A percentile compares a stretch with the other conserved stretches of the same genome.
Conservation (phyloP, 2,888 invertebrate genomes). For the Tromatobia lineatoria region DNA sequence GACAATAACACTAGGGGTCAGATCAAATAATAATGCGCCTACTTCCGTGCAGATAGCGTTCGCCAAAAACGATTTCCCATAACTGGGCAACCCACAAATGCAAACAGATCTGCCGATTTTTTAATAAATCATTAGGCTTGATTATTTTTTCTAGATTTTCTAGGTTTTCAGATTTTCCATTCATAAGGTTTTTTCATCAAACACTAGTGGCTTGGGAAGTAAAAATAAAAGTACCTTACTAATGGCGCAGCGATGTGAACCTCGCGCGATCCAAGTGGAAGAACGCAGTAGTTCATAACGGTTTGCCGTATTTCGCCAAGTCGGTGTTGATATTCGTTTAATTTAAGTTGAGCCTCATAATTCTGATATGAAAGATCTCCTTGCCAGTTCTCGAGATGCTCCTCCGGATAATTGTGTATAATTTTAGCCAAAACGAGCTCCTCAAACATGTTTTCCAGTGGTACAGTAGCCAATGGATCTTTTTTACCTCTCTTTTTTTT, state of each 20-base stretch:
- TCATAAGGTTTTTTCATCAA: background rate
- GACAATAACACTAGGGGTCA: slow-evolving; percentile 90
- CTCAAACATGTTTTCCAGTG: slow-evolving; percentile 90
- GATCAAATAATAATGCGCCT: slow-evolving; percentile 90
- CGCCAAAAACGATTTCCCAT: slow-evolving; percentile 91
- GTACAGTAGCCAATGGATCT: slow-evolving; percentile 88
- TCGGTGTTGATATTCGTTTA: slow-evolving; percentile 86
- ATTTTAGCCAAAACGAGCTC: slow-evolving; percentile 90
- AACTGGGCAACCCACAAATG: slow-evolving; percentile 90
- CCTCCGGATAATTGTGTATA: slow-evolving; percentile 88
- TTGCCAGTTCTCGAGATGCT: slow-evolving; percentile 88
- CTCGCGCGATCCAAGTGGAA: slow-evolving; percentile 86
- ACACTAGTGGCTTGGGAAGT: background rate
- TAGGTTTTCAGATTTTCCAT: background rate
- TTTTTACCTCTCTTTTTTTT: slow-evolving; percentile 86
- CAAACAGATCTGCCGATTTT: slow-evolving; percentile 87
- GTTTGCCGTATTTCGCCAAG: slow-evolving; percentile 88
- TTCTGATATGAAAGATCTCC: slow-evolving; percentile 90
- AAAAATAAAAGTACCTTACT: slow-evolving; percentile 63
- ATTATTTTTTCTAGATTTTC: background rate
- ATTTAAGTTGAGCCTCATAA: slow-evolving; percentile 86
- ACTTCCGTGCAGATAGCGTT: slow-evolving; percentile 91
- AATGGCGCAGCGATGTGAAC: slow-evolving; percentile 79
- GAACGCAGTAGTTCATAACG: slow-evolving; percentile 88
- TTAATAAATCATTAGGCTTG: background rate